Conservation (phyloP, 1,140 invertebrate genomes). For the Popillia japonica region DNA sequence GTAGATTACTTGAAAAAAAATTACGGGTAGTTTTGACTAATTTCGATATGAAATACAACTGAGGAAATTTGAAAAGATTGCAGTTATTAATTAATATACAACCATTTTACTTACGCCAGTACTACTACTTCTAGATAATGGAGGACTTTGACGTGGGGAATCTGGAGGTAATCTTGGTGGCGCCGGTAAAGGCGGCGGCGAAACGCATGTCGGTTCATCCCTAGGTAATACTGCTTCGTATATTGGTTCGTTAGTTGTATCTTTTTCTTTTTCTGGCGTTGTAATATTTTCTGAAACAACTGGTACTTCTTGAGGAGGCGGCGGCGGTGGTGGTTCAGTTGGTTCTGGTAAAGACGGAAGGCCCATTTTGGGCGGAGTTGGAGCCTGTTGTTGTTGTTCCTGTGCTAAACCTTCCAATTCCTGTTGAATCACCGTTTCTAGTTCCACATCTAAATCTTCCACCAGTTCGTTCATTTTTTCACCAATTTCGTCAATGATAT, state of each 20-base stretch:
- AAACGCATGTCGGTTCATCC: slow-evolving; percentile 66
- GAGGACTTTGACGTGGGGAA: slow-evolving; percentile 61
- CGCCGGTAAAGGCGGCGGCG: slow-evolving; percentile 65
- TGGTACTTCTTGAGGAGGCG: slow-evolving; percentile 59
- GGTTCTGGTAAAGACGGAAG: slow-evolving; percentile 76
- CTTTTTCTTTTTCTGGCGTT: slow-evolving; percentile 58
- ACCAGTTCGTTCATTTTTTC: slow-evolving; percentile 84
- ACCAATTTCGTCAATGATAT: slow-evolving; percentile 84
- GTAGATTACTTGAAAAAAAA: too few species aligned
- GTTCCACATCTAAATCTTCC: slow-evolving; percentile 77
- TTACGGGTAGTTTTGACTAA: too few species aligned
- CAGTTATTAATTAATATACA: too few species aligned
- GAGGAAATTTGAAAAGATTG: too few species aligned
- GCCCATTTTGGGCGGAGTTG: slow-evolving; percentile 59
- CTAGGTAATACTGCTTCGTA: slow-evolving; percentile 83
- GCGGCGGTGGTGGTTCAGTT: slow-evolving; percentile 75
- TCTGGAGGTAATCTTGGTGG: slow-evolving; percentile 60
- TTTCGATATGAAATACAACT: too few species aligned
- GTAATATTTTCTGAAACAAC: slow-evolving; percentile 55
- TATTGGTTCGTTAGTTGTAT: slow-evolving; percentile 74
- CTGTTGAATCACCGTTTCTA: slow-evolving; percentile 71
- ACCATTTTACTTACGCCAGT: slow-evolving; percentile 48
- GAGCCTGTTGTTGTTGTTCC: slow-evolving; percentile 50
- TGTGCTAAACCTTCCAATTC: slow-evolving; percentile 62
- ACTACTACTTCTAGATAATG: slow-evolving; percentile 58